Percentiles rank a stretch among this genome's conserved stretches.
phyloP scores from a whole-genome alignment of 2,888 invertebrate species.

The Xanthia togata region DNA sequence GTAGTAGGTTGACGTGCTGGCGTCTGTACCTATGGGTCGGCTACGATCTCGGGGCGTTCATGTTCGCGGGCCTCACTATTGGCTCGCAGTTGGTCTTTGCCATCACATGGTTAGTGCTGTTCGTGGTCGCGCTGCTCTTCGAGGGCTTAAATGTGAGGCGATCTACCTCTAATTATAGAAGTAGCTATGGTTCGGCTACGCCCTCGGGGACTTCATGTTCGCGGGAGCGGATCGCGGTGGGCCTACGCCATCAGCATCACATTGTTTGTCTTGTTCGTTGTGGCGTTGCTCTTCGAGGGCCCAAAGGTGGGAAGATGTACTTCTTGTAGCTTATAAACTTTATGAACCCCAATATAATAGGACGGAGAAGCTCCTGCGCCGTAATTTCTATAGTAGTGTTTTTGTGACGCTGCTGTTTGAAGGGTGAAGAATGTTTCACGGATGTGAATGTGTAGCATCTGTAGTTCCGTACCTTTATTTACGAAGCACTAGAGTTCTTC shows the following conservation, averaged over 20 bases:
- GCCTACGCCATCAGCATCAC: slow-evolving; percentile 90
- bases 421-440: neutral
- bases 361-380: neutral
- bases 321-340: neutral
- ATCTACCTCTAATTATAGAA: neutral
- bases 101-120: slow-evolving; percentile 91
- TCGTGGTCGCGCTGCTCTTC: slow-evolving; percentile 91
- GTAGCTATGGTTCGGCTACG: slow-evolving; percentile 92
- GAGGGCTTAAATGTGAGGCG: slow-evolving; percentile 89
- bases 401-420: neutral
- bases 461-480: neutral
- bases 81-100: slow-evolving; percentile 88
- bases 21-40: slow-evolving; percentile 94
- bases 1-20: too few species aligned
- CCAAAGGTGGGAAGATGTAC: slow-evolving; percentile 81
- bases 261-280: slow-evolving; percentile 90
- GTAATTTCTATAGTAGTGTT: neutral
- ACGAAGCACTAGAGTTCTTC: neutral
- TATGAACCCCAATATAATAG: too few species aligned
- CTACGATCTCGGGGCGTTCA: slow-evolving; percentile 91
- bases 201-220: slow-evolving; percentile 92
- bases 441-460: neutral
- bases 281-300: slow-evolving; percentile 92
- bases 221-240: slow-evolving; percentile 89
- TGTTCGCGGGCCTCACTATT: slow-evolving; percentile 91